phyloP scores from a whole-genome alignment of 2,888 invertebrate species.

The Smittia aterrima region DNA sequence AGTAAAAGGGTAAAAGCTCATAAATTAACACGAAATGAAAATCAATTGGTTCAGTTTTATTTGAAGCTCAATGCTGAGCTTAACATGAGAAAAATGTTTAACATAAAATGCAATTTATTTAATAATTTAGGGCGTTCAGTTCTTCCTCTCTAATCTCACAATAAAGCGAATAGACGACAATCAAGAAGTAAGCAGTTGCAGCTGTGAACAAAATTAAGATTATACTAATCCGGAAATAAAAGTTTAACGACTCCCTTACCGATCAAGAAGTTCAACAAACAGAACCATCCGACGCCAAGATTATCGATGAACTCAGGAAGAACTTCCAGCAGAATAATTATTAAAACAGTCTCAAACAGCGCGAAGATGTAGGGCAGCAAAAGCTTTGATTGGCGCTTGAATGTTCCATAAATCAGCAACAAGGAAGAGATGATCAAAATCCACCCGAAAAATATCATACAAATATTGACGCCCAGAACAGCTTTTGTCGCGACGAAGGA shows the following conservation, averaged over 20 bases:
- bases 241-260: slow-evolving; percentile 11
- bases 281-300: slow-evolving; percentile 23
- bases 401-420: slow-evolving; percentile 12
- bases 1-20: background rate
- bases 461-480: slow-evolving; percentile 31
- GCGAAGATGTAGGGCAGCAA: slow-evolving; percentile 30
- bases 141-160: slow-evolving; percentile 37
- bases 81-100: background rate
- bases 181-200: slow-evolving; percentile 21
- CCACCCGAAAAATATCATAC: slow-evolving; percentile 35
- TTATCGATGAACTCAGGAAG: slow-evolving; percentile 35
- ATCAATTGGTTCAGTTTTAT: background rate
- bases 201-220: background rate
- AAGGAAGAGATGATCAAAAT: slow-evolving; percentile 10
- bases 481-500: slow-evolving; percentile 17
- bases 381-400: slow-evolving; percentile 34
- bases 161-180: slow-evolving; percentile 40
- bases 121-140: slow-evolving; percentile 28
- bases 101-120: slow-evolving; percentile 12
- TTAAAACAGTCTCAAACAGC: slow-evolving; percentile 23
- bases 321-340: slow-evolving; percentile 21
- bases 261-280: slow-evolving; percentile 19
- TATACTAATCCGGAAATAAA: background rate
- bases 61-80: background rate
- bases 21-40: background rate